A percentile compares a stretch with the other conserved stretches of the same genome.
Conservation (phyloP, 2,888 invertebrate genomes). For the Melieria picta region DNA sequence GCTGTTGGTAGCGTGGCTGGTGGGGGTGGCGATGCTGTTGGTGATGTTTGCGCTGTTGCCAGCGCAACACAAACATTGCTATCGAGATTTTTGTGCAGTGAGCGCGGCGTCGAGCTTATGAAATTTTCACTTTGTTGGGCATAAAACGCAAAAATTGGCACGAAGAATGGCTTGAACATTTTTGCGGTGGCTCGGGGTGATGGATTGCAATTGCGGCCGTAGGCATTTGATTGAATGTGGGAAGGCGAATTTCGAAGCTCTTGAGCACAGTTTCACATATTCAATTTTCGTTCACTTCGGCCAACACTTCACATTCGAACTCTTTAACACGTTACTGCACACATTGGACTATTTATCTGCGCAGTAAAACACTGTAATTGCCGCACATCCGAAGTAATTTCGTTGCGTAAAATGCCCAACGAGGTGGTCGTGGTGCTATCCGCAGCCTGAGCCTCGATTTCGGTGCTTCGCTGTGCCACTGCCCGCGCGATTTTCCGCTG, state of each 20-base stretch:
- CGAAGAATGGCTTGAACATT: constrained; percentile 46
- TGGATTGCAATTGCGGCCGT: not conserved
- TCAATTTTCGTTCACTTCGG: too few species aligned
- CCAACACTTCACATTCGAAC: too few species aligned
- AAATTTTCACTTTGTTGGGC: constrained; percentile 40
- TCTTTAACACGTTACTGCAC: not conserved
- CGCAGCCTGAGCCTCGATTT: not conserved
- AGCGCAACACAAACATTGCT: constrained; percentile 52
- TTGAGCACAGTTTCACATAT: not conserved
- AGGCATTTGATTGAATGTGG: constrained; percentile 13
- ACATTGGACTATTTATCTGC: not conserved
- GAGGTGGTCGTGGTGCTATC: too few species aligned
- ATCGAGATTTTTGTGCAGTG: constrained; percentile 40
- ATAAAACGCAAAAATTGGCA: constrained; percentile 40
- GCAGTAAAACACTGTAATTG: not conserved
- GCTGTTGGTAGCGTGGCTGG: constrained; percentile 26
- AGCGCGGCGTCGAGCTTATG: constrained; percentile 37
- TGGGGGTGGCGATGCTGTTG: constrained; percentile 19
- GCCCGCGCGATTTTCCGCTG: constrained; percentile 37
- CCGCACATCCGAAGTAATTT: not conserved
- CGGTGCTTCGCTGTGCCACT: constrained; percentile 39
- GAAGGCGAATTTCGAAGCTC: constrained; percentile 1
- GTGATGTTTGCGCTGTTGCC: constrained; percentile 24
- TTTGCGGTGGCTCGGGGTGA: constrained; percentile 42
- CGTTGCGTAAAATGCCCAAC: too few species aligned